These are phyloP conservation scores for Microcebus murinus DNA, from an alignment of 2,113 vertebrate genomes.

Conservation along the genomic window DNA sequence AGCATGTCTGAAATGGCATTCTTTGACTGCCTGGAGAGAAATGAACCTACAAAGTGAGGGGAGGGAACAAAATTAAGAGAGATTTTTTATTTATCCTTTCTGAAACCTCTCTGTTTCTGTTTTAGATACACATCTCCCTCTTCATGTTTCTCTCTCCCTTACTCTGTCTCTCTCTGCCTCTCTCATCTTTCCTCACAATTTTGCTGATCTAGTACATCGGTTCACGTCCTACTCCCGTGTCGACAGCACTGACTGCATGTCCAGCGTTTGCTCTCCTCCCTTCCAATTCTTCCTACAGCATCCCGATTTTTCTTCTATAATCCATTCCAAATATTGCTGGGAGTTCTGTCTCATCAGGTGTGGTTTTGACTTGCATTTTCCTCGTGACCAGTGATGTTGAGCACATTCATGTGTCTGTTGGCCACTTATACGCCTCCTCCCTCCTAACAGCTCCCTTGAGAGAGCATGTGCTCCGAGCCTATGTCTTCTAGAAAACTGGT, in stretches of 20 bases:
- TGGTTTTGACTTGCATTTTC: not conserved
- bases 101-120: not conserved
- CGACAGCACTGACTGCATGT: rapidly evolving
- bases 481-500: not conserved
- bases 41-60: not conserved
- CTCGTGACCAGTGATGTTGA: not conserved
- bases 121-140: not conserved
- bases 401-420: not conserved
- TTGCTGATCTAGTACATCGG: not conserved
- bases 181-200: not conserved
- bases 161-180: not conserved
- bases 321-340: too few species aligned
- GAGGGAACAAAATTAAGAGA: not conserved
- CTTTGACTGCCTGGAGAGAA: not conserved
- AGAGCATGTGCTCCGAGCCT: not conserved
- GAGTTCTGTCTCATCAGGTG: not conserved
- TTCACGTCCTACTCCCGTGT: not conserved
- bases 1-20: not conserved
- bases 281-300: not conserved
- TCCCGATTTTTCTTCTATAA: not conserved
- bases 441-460: not conserved
- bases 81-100: not conserved
- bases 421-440: not conserved
- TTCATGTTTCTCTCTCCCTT: not conserved
- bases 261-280: not conserved